A percentile compares a stretch with the other conserved stretches of the same genome.
phyloP scores from a whole-genome alignment of 2,888 invertebrate species.

The Margaritifera margaritifera region DNA sequence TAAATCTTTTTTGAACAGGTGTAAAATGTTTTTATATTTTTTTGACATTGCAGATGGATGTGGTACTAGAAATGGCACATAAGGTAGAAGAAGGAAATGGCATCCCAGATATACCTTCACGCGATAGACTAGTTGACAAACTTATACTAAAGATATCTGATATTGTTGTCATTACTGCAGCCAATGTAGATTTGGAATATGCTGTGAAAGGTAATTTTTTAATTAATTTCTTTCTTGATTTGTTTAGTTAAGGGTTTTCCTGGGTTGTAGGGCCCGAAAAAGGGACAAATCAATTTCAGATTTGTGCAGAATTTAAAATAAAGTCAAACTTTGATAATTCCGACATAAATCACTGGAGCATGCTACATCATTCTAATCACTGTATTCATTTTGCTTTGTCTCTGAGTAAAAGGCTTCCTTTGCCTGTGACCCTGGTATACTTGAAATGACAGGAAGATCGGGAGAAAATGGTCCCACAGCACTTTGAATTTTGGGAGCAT shows the following conservation, averaged over 20 bases:
- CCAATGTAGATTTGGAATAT: constrained; percentile 90
- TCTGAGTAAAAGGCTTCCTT: too few species aligned
- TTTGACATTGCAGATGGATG: constrained; percentile 81
- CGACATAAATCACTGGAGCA: too few species aligned
- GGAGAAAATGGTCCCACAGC: too few species aligned
- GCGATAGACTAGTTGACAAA: constrained; percentile 84
- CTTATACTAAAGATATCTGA: constrained; percentile 88
- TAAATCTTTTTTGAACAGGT: too few species aligned
- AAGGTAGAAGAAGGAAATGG: constrained; percentile 77
- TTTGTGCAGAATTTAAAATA: too few species aligned
- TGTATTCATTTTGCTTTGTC: too few species aligned
- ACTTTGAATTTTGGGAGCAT: too few species aligned
- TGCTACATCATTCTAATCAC: too few species aligned
- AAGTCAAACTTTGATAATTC: too few species aligned
- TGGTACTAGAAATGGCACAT: constrained; percentile 90
- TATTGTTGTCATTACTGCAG: constrained; percentile 86
- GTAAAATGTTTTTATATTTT: background rate
- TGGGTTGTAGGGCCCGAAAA: background rate
- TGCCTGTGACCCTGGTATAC: too few species aligned
- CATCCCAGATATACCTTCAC: constrained; percentile 60
- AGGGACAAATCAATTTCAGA: background rate
- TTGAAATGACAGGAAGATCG: too few species aligned
- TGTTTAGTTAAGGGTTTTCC: background rate
- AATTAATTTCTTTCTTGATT: background rate
- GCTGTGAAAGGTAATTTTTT: constrained; percentile 82